Evolutionary conservation across 2,888 invertebrate species (phyloP).

Genomic region (Sarcophaga rosellei): DNA sequence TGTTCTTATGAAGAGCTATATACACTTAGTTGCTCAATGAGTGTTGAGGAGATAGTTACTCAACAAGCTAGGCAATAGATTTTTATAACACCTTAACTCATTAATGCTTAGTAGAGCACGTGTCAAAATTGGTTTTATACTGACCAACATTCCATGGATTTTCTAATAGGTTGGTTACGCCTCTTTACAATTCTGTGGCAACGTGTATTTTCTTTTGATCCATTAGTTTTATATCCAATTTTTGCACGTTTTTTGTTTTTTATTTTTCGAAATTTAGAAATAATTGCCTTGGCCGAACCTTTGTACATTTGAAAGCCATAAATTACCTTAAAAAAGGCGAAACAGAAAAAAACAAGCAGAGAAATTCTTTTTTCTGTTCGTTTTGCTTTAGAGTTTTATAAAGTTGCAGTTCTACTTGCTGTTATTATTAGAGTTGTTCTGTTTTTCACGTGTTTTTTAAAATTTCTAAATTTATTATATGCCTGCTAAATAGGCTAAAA

Average conservation of each 20-base stretch:
- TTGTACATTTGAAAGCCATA: slow-evolving; percentile 58
- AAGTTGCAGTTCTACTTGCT: slow-evolving; percentile 7
- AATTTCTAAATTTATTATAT: slow-evolving; percentile 65
- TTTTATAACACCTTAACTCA: no score
- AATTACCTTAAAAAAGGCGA: slow-evolving; percentile 45
- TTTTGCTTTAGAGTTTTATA: slow-evolving; percentile 29
- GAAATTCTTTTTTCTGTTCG: background rate
- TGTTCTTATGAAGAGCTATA: no score
- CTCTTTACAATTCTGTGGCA: no score
- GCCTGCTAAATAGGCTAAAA: slow-evolving; percentile 57
- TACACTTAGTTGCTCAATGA: no score
- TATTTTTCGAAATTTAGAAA: slow-evolving; percentile 48
- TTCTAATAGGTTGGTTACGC: no score
- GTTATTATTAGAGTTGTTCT: background rate
- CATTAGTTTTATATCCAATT: background rate
- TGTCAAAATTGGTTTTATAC: no score
- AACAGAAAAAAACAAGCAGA: background rate
- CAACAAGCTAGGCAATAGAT: no score
- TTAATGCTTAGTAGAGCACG: no score
- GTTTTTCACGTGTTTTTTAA: slow-evolving; percentile 8
- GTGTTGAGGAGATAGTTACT: no score
- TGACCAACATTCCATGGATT: no score
- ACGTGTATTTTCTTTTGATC: no score
- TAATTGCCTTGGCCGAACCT: slow-evolving; percentile 65
- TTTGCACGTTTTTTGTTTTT: background rate